Conservation (phyloP, 2,797 vertebrate genomes). For the Danionella dracula region DNA sequence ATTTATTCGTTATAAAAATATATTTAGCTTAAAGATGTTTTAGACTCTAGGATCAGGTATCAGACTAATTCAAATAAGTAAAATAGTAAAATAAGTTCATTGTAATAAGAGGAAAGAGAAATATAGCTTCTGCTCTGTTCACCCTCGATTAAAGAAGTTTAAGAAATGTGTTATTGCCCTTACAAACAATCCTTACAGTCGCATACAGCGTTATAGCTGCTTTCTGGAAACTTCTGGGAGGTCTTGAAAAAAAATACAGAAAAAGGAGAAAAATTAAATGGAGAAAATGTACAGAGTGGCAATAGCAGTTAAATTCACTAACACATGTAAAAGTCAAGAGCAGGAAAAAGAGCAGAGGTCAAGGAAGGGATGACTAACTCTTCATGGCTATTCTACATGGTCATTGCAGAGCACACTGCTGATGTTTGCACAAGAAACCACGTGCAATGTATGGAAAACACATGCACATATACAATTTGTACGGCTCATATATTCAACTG, state of each 20-base stretch:
- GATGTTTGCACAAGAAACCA: conserved; percentile 3
- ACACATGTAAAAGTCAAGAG: not conserved
- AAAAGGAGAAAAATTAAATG: not conserved
- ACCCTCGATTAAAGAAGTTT: conserved; percentile 12
- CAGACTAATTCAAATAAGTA: too few relatives aligned
- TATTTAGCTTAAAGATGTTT: too few relatives aligned
- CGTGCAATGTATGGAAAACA: not conserved
- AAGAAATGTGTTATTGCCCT: conserved; percentile 24
- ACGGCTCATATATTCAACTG: not conserved
- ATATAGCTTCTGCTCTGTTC: not conserved
- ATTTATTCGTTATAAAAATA: too few relatives aligned
- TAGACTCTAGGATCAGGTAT: too few relatives aligned
- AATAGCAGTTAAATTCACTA: conserved; percentile 6
- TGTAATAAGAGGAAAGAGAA: too few relatives aligned
- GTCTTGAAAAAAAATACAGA: conserved; percentile 6
- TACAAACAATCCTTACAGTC: conserved; percentile 28
- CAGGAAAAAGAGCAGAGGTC: conserved; percentile 13
- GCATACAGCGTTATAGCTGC: too few relatives aligned
- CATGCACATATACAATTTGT: not conserved
- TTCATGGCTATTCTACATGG: conserved; percentile 8
- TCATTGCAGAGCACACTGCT: not conserved
- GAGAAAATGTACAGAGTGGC: not conserved
- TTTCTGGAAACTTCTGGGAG: conserved; percentile 18
- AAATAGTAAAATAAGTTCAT: too few relatives aligned
- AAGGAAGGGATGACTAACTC: conserved; percentile 1